Percentiles rank a stretch among this genome's conserved stretches.
Conservation (phyloP, 2,888 invertebrate species). For the Anorthoa munda region DNA sequence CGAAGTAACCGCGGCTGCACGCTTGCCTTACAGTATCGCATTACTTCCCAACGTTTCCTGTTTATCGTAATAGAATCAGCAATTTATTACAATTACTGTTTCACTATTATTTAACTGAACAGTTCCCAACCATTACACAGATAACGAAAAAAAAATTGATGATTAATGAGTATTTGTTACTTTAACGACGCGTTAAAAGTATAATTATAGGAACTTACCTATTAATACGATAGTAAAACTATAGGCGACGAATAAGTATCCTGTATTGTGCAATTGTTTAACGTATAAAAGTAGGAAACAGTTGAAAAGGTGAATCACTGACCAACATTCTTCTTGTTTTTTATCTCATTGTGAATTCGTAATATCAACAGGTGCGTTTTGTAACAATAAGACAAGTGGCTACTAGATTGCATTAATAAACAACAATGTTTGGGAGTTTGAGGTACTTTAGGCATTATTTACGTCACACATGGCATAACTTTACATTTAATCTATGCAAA, state of each 20-base stretch:
- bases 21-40: constrained; percentile 72
- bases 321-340: constrained; percentile 15
- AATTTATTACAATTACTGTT: constrained; percentile 44
- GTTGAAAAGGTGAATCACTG: constrained; percentile 14
- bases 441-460: too few relatives aligned
- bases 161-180: constrained; percentile 23
- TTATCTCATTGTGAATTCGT: constrained; percentile 2
- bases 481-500: neutral
- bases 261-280: neutral
- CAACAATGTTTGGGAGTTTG: neutral
- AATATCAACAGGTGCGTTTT: neutral
- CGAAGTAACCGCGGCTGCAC: constrained; percentile 70
- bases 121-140: constrained; percentile 43
- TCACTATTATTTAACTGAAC: constrained; percentile 52
- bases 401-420: neutral
- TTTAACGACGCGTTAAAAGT: constrained; percentile 21
- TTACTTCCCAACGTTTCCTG: constrained; percentile 77
- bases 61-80: constrained; percentile 57
- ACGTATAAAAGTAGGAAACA: neutral
- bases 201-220: neutral
- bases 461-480: neutral
- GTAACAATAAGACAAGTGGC: neutral
- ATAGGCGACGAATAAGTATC: neutral
- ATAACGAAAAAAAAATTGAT: constrained; percentile 11
- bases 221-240: neutral